These are phyloP conservation scores for Anneissia japonica DNA, from an alignment of 35 echinoderm and acorn worm genomes.

Conservation along the genomic window DNA sequence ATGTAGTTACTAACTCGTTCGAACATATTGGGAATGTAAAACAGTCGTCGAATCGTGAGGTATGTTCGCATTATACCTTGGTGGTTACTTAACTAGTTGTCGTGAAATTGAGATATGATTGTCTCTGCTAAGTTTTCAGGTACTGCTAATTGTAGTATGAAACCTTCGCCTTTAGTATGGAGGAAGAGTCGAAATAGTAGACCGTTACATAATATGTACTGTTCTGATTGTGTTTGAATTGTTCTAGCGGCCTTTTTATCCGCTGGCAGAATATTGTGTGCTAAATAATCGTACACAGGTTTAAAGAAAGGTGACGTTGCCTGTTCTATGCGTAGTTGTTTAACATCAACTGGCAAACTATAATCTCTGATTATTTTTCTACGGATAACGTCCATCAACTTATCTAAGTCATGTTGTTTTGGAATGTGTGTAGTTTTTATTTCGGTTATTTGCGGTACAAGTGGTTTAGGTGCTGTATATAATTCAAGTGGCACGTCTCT, in stretches of 20 bases:
- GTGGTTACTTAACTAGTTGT: constrained; percentile 16
- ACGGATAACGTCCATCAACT: constrained; percentile 8
- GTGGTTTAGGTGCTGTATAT: background rate
- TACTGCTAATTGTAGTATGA: constrained; percentile 20
- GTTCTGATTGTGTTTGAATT: constrained; percentile 19
- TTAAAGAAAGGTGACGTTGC: constrained; percentile 36
- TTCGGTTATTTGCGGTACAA: background rate
- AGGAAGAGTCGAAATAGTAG: constrained; percentile 28
- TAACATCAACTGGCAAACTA: constrained; percentile 39
- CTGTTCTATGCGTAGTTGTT: constrained; percentile 14
- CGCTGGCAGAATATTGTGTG: constrained; percentile 31
- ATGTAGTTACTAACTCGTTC: background rate
- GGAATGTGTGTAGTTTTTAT: constrained; percentile 13
- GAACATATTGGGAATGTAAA: constrained; percentile 10
- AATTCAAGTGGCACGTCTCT: background rate
- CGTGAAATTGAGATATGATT: constrained; percentile 23
- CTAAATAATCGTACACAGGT: constrained; percentile 39
- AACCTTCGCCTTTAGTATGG: background rate
- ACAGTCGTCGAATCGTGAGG: constrained; percentile 20
- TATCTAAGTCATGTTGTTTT: constrained; percentile 13
- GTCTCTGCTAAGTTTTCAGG: constrained; percentile 1
- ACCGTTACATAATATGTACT: constrained; percentile 53
- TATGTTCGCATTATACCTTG: constrained; percentile 37
- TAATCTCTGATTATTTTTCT: constrained; percentile 43
- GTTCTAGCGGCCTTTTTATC: constrained; percentile 32